These are phyloP conservation scores for Orchesella cincta DNA, from an alignment of 1,140 invertebrate genomes.

Conservation along the genomic window DNA sequence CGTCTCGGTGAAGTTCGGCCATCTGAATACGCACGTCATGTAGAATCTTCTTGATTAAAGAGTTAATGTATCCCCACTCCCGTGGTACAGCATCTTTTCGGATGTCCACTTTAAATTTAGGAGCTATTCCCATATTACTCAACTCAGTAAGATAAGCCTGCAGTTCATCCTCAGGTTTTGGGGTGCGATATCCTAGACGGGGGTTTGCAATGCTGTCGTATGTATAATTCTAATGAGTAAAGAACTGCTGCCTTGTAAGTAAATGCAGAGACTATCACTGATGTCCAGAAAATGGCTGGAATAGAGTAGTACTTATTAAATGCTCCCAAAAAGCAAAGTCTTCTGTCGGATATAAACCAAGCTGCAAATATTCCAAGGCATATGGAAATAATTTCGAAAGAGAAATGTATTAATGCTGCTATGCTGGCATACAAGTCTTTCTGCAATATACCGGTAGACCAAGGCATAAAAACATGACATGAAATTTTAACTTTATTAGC, in stretches of 20 bases:
- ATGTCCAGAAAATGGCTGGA: background rate
- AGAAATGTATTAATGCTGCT: background rate
- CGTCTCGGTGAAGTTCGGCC: background rate
- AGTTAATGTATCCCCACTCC: background rate
- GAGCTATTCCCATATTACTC: background rate
- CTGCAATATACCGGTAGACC: background rate
- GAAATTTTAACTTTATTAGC: too few species aligned
- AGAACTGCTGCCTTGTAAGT: background rate
- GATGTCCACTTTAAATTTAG: background rate
- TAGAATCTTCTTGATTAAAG: background rate
- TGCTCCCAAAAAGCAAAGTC: background rate
- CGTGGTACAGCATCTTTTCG: background rate
- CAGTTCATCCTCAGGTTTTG: background rate
- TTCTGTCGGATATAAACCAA: background rate
- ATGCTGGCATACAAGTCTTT: background rate
- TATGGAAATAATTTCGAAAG: background rate
- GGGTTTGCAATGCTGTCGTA: background rate
- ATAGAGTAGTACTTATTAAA: background rate
- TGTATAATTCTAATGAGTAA: background rate
- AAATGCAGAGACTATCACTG: background rate
- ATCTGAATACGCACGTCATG: background rate
- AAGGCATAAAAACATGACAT: too few species aligned
- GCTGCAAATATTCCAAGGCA: background rate
- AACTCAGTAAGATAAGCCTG: background rate
- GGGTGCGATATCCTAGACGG: background rate